Conservation (phyloP, 2,888 invertebrate genomes). For the Syritta pipiens region DNA sequence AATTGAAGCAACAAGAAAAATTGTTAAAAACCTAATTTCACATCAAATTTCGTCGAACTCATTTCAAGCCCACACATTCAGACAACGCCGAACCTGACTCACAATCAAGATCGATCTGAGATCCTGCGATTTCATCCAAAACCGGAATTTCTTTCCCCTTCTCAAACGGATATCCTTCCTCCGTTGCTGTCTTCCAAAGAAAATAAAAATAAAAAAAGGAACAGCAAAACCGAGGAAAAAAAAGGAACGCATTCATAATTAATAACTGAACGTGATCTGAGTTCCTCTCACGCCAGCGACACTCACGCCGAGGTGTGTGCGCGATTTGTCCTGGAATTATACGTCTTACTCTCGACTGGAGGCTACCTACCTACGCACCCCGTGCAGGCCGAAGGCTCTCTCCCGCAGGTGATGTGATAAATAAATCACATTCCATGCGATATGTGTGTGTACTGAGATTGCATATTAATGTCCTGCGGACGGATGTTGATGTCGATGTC, state of each 20-base stretch:
- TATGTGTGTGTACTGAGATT: conserved; percentile 53
- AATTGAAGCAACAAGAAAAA: no score
- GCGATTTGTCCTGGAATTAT: conserved; percentile 67
- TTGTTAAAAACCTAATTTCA: no score
- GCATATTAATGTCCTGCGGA: conserved; percentile 65
- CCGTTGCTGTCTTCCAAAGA: no score
- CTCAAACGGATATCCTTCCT: no score
- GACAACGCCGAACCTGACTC: no score
- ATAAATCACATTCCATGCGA: conserved; percentile 69
- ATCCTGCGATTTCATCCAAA: no score
- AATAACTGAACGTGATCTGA: conserved; percentile 61
- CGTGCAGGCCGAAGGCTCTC: conserved; percentile 9
- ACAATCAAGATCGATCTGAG: no score
- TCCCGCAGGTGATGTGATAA: conserved; percentile 65
- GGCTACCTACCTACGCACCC: conserved; percentile 32
- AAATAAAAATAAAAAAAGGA: conserved; percentile 49
- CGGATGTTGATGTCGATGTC: conserved; percentile 62
- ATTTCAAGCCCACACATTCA: no score
- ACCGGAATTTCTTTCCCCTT: no score
- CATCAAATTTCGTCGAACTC: no score
- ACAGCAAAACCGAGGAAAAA: no score
- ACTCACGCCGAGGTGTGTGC: no score
- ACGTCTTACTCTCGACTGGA: conserved; percentile 59
- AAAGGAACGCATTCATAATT: conserved; percentile 55
- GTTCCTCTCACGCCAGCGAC: conserved; percentile 61